Conservation (phyloP, 2,888 invertebrate species). For the Spodoptera littoralis region DNA sequence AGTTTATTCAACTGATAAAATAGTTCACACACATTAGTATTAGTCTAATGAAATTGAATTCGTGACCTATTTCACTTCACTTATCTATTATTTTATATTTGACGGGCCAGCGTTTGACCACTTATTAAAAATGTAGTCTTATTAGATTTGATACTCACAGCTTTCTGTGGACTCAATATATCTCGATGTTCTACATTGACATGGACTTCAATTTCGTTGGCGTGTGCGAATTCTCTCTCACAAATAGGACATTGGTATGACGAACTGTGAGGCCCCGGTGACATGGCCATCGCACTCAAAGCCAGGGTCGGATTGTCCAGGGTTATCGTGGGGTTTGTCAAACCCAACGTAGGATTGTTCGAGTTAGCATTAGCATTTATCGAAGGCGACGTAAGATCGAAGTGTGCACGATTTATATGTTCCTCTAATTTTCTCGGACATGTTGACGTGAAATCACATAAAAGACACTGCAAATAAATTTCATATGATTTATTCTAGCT, state of each 20-base stretch:
- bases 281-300: constrained; percentile 81
- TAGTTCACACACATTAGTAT: too few relatives aligned
- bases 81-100: too few relatives aligned
- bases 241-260: constrained; percentile 94
- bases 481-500: not conserved
- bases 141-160: constrained; percentile 64
- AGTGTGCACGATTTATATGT: constrained; percentile 95
- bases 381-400: constrained; percentile 94
- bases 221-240: constrained; percentile 91
- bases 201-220: constrained; percentile 94
- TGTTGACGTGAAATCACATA: constrained; percentile 93
- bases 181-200: constrained; percentile 95
- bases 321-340: constrained; percentile 75
- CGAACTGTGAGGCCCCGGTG: constrained; percentile 83
- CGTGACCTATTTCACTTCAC: too few relatives aligned
- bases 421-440: constrained; percentile 93
- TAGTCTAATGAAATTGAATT: too few relatives aligned
- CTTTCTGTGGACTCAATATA: constrained; percentile 91
- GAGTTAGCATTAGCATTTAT: constrained; percentile 82
- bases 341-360: constrained; percentile 73
- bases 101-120: too few relatives aligned
- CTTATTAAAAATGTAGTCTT: too few relatives aligned
- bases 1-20: too few relatives aligned
- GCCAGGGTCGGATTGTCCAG: constrained; percentile 74
- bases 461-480: constrained; percentile 90